Evolutionary conservation across 1,140 invertebrate genomes (phyloP), one percentile per base, ranked within the genome.

Genomic region (Drosophila tani): DNA sequence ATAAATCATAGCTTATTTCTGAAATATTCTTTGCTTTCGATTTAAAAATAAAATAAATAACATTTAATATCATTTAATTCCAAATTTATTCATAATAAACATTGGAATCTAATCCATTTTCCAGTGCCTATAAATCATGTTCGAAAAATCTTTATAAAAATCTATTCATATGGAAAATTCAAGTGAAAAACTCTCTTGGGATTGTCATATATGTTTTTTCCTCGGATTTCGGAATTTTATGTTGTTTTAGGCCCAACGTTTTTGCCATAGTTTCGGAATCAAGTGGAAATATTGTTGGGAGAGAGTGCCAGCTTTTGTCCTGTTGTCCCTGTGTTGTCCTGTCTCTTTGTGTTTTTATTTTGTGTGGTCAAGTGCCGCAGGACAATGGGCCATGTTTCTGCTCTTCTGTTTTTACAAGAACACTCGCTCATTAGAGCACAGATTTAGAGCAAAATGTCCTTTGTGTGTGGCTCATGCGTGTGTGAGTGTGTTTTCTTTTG

Each of bases 371-470:
- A 79, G 77, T 79, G 79, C 38, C 41, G 40, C 27, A 55, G 56
- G 47, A 81, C 73, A 81, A 76, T 49, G 47, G 62, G 14, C 53
- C 21, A 38, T 40, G n/a, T 41, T 21, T 29, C 27, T 45, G 21
- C 15, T 50, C 8, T 29, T 29, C 46, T 67, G 45, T 59, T 73
- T 59, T 71, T 57, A 49, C 49, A 71, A 24, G 65, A 46, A 64
- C 55, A 55, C 56, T 68, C 51, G 53, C 53, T 67, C 83, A 85
- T 82, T 79, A 86, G 69, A 55, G 59, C 46, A 60, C 53, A 75
- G 80, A 83, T 87, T 87, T 87, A 83, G 80, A 83, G 83, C 83
- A 77, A 62, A 78, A 78, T 63, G 57, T 45, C 40, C 57, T 60
- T 66, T 64, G 60, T 68, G 51, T 29, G 15, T 17, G 27, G 7